A percentile compares a stretch with the other conserved stretches of the same genome.
These are phyloP conservation scores for Gymnarchus niloticus DNA, from an alignment of 2,113 vertebrate species.

Conservation along the genomic window DNA sequence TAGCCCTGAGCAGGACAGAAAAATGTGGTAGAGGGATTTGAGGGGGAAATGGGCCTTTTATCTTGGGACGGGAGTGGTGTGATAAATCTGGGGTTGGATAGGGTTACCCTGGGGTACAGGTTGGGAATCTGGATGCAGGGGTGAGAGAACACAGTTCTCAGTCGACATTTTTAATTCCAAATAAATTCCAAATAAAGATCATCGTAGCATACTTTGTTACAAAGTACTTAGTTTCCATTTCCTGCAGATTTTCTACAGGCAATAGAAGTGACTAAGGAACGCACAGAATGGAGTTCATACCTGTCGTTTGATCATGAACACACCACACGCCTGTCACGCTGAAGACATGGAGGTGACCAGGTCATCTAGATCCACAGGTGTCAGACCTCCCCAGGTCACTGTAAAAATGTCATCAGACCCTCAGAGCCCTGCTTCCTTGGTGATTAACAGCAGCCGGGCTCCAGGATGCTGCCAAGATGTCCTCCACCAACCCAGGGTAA, in stretches of 20 bases:
- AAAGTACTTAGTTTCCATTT: not conserved
- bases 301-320: too few species aligned
- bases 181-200: not conserved
- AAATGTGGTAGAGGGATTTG: not conserved
- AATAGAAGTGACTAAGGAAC: not conserved
- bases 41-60: not conserved
- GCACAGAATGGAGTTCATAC: not conserved
- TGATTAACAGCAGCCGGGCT: not conserved
- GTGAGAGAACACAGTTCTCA: not conserved
- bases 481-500: not conserved
- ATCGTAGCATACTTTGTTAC: not conserved
- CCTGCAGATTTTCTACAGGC: not conserved
- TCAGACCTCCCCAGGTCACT: not conserved
- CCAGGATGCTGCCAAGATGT: not conserved
- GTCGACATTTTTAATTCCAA: not conserved
- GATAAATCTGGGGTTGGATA: not conserved
- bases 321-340: not conserved
- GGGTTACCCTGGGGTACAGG: too few species aligned
- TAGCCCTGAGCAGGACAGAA: not conserved
- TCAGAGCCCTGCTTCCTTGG: not conserved
- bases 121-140: not conserved
- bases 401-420: not conserved
- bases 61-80: not conserved
- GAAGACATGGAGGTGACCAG: not conserved
- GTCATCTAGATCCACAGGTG: not conserved